Conservation (phyloP, 2,888 invertebrate genomes). For the Parnassius apollo region DNA sequence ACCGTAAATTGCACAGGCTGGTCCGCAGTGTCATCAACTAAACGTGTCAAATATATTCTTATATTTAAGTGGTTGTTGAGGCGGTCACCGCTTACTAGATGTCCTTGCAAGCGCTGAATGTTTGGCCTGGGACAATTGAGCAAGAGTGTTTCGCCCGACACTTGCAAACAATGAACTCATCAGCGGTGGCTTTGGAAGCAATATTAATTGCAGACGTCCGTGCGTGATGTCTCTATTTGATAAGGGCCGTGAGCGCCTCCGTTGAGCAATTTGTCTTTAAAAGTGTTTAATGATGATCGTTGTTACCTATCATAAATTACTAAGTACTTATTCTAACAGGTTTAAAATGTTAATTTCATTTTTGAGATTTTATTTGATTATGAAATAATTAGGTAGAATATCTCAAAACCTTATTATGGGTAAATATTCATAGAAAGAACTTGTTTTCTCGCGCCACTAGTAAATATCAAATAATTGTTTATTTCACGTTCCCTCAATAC, state of each 20-base stretch:
- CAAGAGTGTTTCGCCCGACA: slow-evolving; percentile 62
- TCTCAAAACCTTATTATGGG: no score
- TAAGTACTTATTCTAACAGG: no score
- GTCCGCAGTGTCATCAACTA: slow-evolving; percentile 12
- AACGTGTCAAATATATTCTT: slow-evolving; percentile 34
- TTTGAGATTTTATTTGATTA: no score
- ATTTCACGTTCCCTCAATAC: no score
- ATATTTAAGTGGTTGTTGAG: slow-evolving; percentile 37
- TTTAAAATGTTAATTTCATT: no score
- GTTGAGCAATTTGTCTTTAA: slow-evolving; percentile 21
- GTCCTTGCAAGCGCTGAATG: slow-evolving; percentile 57
- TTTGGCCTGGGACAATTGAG: slow-evolving; percentile 54
- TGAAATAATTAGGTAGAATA: no score
- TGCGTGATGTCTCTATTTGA: slow-evolving; percentile 34
- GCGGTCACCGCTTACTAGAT: slow-evolving; percentile 42
- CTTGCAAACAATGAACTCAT: slow-evolving; percentile 76
- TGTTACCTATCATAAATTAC: no score
- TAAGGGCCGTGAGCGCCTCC: background rate
- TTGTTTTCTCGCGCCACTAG: no score
- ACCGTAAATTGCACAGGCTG: slow-evolving; percentile 8
- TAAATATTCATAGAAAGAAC: no score
- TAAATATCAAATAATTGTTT: no score
- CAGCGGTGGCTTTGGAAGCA: slow-evolving; percentile 53
- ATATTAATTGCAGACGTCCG: slow-evolving; percentile 59
- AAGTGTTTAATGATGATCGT: background rate